Percentiles rank a stretch among this genome's conserved stretches.
These are phyloP conservation scores for Percopsis transmontana DNA, from an alignment of 2,113 vertebrate genomes.

Conservation along the genomic window DNA sequence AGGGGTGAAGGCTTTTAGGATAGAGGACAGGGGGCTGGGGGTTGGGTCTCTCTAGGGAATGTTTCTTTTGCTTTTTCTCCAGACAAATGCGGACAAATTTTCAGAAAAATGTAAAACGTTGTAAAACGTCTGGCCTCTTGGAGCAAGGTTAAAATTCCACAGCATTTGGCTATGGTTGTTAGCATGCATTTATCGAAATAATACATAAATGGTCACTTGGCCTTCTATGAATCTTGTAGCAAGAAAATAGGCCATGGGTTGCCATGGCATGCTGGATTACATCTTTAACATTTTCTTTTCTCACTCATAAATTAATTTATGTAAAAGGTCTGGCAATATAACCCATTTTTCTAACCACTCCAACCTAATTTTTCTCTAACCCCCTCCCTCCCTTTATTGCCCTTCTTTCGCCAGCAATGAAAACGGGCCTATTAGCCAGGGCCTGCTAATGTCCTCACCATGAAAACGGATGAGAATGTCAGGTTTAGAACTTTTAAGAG, in stretches of 20 bases:
- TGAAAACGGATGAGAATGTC: conserved; percentile 75
- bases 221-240: conserved; percentile 55
- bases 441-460: conserved; percentile 68
- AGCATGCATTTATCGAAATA: conserved; percentile 62
- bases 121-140: conserved; percentile 23
- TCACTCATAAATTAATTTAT: conserved; percentile 68
- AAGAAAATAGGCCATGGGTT: conserved; percentile 43
- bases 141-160: conserved; percentile 39
- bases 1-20: conserved; percentile 47
- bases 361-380: conserved; percentile 12
- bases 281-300: conserved; percentile 59
- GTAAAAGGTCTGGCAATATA: conserved; percentile 65
- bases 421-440: conserved; percentile 57
- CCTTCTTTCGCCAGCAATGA: conserved; percentile 64
- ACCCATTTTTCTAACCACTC: conserved; percentile 59
- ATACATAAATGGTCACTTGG: conserved; percentile 62
- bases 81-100: conserved; percentile 16
- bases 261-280: conserved; percentile 58
- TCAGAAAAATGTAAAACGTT: conserved; percentile 25
- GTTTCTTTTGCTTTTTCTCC: conserved; percentile 34
- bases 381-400: conserved; percentile 59
- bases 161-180: conserved; percentile 59
- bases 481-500: conserved; percentile 74
- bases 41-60: conserved; percentile 38
- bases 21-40: conserved; percentile 42